Evolutionary conservation across 1,140 invertebrate species (phyloP), one percentile per base, ranked within the genome.

Genomic region (Bacillus rossius): DNA sequence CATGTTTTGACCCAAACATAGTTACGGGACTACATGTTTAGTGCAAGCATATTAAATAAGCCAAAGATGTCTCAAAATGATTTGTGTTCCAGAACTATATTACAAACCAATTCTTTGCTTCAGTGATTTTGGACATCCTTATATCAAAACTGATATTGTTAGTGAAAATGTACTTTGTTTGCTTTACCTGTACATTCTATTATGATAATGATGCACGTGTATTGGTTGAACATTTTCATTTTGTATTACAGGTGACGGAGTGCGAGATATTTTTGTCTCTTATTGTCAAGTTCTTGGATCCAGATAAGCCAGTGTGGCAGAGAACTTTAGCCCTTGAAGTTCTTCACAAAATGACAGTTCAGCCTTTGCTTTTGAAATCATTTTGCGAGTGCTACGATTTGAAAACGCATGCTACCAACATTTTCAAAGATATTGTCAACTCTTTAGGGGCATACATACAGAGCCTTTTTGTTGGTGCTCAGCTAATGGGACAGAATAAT

Each of bases 221-320:
- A n/a, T n/a, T n/a, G n/a, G n/a, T n/a, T n/a, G n/a, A n/a, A n/a
- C n/a, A n/a, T n/a, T n/a, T n/a, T n/a, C n/a, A n/a, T 16, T 29
- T 50, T 64, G 48, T 62, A 45, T 73, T 79, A 62, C 67, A 94
- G 92, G 84, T 92, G 17, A 98, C 96, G 3, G 96, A 99, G 75
- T 98, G 95, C 76, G 97, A 99, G 78, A 99, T 99, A 68, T 98
- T 99, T 74, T 78, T 99, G 42, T 97, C 95, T 1, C 77, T 99
- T 29, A 89, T 99, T 37, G 92, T 99, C 3, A 98, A 98, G 73
- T 98, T 99, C 77, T 73, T 99, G 69, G 95, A 98, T 75, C 88
- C 91, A 10, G 96, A 99, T 67, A 96, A 97, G 75, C 92, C 94
- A 22, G 80, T 86, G 42, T 99, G 97, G 96, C 96, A 99, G 71